Base-by-base conservation (phyloP, 2,888 invertebrate genomes). In the Isotomurus palustris region DNA sequence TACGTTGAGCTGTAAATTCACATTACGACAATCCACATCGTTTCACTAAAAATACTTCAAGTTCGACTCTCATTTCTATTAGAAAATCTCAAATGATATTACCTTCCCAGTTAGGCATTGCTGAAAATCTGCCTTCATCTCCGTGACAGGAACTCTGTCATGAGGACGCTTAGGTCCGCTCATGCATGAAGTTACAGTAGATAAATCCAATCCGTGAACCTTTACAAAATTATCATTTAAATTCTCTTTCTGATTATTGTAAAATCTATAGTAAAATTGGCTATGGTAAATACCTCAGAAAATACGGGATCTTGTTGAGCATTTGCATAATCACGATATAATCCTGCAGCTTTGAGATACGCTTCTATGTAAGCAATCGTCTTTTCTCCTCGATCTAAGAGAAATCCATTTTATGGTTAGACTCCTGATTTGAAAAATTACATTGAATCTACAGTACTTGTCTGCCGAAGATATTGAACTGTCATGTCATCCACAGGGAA, bases 91-190 rank as follows among this genome's bases (percentile, higher is more conserved):
- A n/a, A n/a, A n/a, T n/a, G 17, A 8, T 2, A 25, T 36, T 27
- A 50, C 50, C 50, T 50, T 94, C 73, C 83, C 92, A 14, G 81
- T 82, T 12, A 99, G 82, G 71, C 95, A 96, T 0, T 82, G 79
- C 17, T 78, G 76, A 77, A 97, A 99, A 76, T 97, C 96, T 12
- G 79, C 77, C 75, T 93, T 91, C 91, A 97, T 93, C 41, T 88
- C 86, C 0, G 83, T 77, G 0, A 96, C 91, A 0, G 93, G 83
- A 3, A 99, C 94, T 22, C 93, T 80, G 79, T 99, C 97, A 71
- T 99, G 97, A 0, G 97, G 97, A 51, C 97, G 78, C 75, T 99
- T 99, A 0, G 97, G 97, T 0, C 97, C 97, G 59, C 94, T 94
- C 14, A 96, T 88, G 21, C 93, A 95, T 2, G 96, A 91, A 49